phyloP scores from a whole-genome alignment of 2,888 invertebrate genomes.

The Tolmerus cingulatus region DNA sequence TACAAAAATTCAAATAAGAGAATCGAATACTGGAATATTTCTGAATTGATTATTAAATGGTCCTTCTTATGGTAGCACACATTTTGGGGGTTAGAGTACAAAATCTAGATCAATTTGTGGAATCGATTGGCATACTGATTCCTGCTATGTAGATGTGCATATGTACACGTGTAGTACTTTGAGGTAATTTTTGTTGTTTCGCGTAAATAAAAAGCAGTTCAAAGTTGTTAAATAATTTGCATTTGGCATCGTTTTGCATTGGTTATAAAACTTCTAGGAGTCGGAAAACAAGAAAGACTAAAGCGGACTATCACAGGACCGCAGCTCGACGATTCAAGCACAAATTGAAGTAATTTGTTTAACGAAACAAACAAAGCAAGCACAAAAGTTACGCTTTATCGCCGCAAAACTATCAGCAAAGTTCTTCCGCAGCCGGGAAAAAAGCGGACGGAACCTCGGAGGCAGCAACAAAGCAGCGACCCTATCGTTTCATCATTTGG shows the following conservation, averaged over 20 bases:
- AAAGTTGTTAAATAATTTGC: neutral
- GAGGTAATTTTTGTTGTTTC: neutral
- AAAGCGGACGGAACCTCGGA: neutral
- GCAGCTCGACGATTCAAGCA: neutral
- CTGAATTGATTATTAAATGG: too few relatives aligned
- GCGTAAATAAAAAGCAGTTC: neutral
- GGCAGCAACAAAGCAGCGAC: neutral
- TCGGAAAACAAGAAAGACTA: neutral
- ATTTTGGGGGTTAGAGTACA: too few relatives aligned
- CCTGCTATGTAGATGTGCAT: neutral
- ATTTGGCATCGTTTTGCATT: neutral
- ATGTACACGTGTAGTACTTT: too few relatives aligned
- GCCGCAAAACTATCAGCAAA: neutral
- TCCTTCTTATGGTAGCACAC: too few relatives aligned
- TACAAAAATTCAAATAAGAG: too few relatives aligned
- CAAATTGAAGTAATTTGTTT: slow-evolving; percentile 1
- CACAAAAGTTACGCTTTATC: neutral
- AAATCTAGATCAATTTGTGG: too few relatives aligned
- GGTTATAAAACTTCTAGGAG: neutral
- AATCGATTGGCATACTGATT: too few relatives aligned
- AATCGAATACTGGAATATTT: too few relatives aligned
- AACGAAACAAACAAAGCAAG: slow-evolving; percentile 11
- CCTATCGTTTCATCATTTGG: slow-evolving; percentile 17
- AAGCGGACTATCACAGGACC: neutral
- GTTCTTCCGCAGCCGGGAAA: neutral